phyloP scores from a whole-genome alignment of 2,113 vertebrate species.

The Corythaixoides concolor region DNA sequence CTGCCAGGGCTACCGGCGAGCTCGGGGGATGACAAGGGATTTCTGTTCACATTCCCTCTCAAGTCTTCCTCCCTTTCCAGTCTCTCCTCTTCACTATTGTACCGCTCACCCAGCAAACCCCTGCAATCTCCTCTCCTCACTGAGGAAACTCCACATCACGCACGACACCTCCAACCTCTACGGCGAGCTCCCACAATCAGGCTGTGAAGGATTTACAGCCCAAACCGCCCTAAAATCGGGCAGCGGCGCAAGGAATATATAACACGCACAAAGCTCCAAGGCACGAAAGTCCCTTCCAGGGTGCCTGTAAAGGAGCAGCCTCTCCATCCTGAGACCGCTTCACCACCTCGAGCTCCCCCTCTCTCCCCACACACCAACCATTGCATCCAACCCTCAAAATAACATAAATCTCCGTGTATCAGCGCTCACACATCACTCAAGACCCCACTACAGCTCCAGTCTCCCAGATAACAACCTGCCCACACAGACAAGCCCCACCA shows the following conservation, averaged over 20 bases:
- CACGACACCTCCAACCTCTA: neutral
- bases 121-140: neutral
- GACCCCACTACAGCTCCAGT: neutral
- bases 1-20: neutral
- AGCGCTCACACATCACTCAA: neutral
- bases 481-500: fast-evolving
- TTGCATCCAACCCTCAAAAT: fast-evolving
- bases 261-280: fast-evolving
- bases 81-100: neutral
- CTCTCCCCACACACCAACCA: neutral
- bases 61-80: neutral
- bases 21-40: neutral
- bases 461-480: neutral
- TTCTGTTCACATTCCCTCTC: neutral
- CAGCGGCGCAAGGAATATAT: fast-evolving
- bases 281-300: neutral
- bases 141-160: neutral
- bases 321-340: neutral
- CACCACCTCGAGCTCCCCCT: neutral
- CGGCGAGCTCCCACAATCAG: fast-evolving
- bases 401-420: neutral
- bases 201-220: fast-evolving
- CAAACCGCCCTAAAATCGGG: neutral
- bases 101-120: neutral
- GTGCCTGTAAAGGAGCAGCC: neutral